phyloP scores from a whole-genome alignment of 2,113 vertebrate species.

The Malurus melanocephalus region DNA sequence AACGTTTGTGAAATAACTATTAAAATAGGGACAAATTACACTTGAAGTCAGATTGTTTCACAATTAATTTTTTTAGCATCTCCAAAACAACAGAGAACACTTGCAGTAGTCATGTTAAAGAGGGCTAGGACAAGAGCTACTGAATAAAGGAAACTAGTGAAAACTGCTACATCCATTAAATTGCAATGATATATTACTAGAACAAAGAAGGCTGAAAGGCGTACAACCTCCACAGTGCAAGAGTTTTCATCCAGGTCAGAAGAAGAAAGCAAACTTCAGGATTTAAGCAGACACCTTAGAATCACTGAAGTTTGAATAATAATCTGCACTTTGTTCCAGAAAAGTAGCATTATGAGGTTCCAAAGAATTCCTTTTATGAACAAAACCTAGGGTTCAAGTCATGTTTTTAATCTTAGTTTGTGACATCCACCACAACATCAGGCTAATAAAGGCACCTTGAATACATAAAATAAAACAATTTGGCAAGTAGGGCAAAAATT shows the following conservation, averaged over 20 bases:
- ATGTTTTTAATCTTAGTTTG: background rate
- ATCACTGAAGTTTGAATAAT: background rate
- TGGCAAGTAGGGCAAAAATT: background rate
- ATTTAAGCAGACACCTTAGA: background rate
- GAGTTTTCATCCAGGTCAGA: background rate
- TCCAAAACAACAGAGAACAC: background rate
- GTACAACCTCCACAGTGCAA: background rate
- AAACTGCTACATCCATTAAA: background rate
- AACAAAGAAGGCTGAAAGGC: background rate
- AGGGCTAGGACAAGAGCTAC: background rate
- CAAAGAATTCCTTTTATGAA: background rate
- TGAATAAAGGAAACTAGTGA: background rate
- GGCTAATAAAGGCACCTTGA: background rate
- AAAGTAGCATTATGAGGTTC: background rate
- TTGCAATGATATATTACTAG: background rate
- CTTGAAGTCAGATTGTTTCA: background rate
- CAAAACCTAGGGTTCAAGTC: background rate
- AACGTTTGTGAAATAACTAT: background rate
- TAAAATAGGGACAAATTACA: background rate
- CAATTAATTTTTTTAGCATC: background rate
- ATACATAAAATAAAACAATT: background rate
- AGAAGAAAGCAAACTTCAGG: background rate
- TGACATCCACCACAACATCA: background rate
- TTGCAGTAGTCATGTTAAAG: background rate
- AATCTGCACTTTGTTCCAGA: background rate